Percentiles rank a stretch among this genome's conserved stretches.
Evolutionary conservation across 2,888 invertebrate species (phyloP).

Genomic region (Ornithoptera alexandrae): DNA sequence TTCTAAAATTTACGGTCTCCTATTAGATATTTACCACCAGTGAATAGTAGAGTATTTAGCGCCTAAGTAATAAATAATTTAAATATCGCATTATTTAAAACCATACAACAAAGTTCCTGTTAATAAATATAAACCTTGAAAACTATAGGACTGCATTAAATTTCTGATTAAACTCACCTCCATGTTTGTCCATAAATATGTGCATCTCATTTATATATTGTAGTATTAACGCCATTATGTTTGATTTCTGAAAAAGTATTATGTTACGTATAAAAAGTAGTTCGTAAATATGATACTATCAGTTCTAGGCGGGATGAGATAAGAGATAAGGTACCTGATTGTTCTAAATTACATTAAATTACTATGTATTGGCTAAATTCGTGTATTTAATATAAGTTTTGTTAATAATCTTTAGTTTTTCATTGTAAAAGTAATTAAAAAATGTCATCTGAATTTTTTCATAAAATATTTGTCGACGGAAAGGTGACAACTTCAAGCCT

Average conservation of each 20-base stretch:
- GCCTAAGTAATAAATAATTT: no score
- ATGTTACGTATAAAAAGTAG: background rate
- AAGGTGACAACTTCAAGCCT: background rate
- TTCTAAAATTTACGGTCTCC: no score
- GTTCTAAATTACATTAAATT: slow-evolving; percentile 12
- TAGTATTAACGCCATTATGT: slow-evolving; percentile 89
- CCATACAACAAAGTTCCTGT: no score
- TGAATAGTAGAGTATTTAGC: no score
- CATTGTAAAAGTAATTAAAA: slow-evolving; percentile 2
- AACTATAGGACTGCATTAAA: background rate
- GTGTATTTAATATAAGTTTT: slow-evolving; percentile 22
- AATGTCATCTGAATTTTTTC: slow-evolving; percentile 27
- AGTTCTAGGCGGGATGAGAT: slow-evolving; percentile 29
- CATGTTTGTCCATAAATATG: slow-evolving; percentile 89
- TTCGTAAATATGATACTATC: slow-evolving; percentile 30
- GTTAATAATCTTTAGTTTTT: slow-evolving; percentile 14
- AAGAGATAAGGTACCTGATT: slow-evolving; percentile 26
- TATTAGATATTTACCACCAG: no score
- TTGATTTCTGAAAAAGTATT: slow-evolving; percentile 66
- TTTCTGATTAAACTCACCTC: slow-evolving; percentile 81
- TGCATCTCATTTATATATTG: slow-evolving; percentile 89
- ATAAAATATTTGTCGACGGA: slow-evolving; percentile 16
- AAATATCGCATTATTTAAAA: no score
- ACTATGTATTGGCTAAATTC: slow-evolving; percentile 5
- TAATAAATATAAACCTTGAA: background rate